Conservation (phyloP, 2,113 vertebrate genomes). For the Lycocorax pyrrhopterus region DNA sequence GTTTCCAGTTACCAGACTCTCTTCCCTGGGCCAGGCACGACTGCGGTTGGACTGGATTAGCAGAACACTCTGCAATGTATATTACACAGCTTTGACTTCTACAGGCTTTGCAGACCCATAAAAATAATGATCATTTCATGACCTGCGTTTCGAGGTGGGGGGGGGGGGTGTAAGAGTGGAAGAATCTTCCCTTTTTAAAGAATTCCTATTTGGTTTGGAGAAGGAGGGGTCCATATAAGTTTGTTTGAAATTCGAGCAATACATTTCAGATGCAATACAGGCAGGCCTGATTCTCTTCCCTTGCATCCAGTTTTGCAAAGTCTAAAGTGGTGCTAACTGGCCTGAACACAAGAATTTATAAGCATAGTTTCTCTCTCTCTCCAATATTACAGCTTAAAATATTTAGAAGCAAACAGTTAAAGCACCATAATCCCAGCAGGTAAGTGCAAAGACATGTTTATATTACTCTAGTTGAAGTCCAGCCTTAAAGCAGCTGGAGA, state of each 20-base stretch:
- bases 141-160: not conserved
- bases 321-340: not conserved
- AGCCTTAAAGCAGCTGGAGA: not conserved
- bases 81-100: conserved; percentile 67
- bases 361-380: not conserved
- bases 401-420: not conserved
- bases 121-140: conserved; percentile 64
- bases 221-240: not conserved
- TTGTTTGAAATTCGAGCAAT: not conserved
- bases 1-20: conserved; percentile 70
- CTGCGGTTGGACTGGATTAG: conserved; percentile 62
- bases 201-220: conserved; percentile 10
- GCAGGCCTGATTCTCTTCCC: not conserved
- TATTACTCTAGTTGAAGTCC: not conserved
- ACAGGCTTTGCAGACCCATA: conserved; percentile 62
- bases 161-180: not conserved
- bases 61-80: conserved; percentile 53
- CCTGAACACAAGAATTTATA: not conserved
- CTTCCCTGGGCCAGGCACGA: conserved; percentile 55
- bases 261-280: not conserved
- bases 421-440: not conserved
- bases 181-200: not conserved
- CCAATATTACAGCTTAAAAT: not conserved
- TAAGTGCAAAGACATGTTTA: not conserved
- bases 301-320: not conserved